Conservation (phyloP, 2,797 vertebrate genomes). For the Sciurus carolinensis region DNA sequence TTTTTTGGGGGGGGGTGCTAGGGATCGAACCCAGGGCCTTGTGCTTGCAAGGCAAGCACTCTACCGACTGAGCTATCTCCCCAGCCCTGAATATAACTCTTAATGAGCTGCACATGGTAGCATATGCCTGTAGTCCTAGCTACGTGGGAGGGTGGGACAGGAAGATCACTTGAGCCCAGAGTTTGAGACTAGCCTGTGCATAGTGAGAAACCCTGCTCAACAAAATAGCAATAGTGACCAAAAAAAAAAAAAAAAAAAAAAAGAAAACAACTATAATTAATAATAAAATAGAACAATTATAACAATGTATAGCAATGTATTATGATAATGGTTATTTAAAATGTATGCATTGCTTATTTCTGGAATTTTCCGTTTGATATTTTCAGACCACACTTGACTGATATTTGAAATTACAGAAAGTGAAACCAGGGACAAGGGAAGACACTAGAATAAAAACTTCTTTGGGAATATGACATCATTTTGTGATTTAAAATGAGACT, state of each 20-base stretch:
- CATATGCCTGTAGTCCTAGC: background rate
- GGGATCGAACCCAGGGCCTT: no score
- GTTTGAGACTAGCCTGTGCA: background rate
- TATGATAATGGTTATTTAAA: background rate
- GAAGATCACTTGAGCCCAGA: background rate
- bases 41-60: no score
- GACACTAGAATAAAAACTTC: background rate
- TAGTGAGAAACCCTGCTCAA: background rate
- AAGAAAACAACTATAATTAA: no score
- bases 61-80: no score
- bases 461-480: background rate
- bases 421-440: background rate
- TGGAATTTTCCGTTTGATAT: background rate
- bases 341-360: background rate
- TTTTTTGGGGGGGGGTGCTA: no score
- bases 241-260: background rate
- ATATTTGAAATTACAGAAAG: background rate
- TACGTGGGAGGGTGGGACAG: background rate
- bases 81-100: no score
- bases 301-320: background rate
- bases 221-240: background rate
- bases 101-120: background rate
- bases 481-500: slow-evolving; percentile 27
- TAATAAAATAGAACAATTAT: background rate
- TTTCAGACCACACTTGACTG: background rate